Conservation (phyloP, 1,140 invertebrate genomes). For the Aphelinus certus region DNA sequence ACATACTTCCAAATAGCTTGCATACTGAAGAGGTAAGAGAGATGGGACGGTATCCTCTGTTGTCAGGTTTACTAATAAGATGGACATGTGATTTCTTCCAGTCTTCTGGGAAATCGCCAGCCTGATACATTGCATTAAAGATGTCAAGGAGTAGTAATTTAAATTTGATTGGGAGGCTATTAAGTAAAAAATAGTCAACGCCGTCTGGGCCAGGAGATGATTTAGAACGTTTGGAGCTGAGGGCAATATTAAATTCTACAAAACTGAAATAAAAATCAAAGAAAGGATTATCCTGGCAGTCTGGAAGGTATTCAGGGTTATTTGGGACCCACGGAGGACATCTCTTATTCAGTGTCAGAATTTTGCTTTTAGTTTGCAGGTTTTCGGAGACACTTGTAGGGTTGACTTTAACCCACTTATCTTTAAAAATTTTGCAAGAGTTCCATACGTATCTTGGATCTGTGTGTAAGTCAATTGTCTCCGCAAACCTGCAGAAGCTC, state of each 20-base stretch:
- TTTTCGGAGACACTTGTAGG: not conserved
- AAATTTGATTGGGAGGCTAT: constrained; percentile 8
- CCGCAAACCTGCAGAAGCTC: constrained; percentile 2
- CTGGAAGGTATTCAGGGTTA: not conserved
- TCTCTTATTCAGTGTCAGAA: not conserved
- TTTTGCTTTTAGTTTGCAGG: not conserved
- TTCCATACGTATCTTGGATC: not conserved
- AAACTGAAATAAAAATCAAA: not conserved
- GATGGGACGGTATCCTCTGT: constrained; percentile 8
- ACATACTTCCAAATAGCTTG: constrained; percentile 32
- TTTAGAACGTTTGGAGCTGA: not conserved
- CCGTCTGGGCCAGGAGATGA: constrained; percentile 9
- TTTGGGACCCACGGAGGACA: not conserved
- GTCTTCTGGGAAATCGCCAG: not conserved
- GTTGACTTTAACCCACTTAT: not conserved
- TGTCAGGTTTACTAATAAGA: constrained; percentile 19
- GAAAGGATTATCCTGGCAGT: constrained; percentile 8
- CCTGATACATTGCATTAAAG: constrained; percentile 25
- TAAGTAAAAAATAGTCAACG: constrained; percentile 7
- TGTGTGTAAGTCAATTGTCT: not conserved
- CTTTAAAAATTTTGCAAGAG: not conserved
- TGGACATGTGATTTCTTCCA: constrained; percentile 21
- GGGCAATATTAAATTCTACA: constrained; percentile 16
- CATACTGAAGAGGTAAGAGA: constrained; percentile 19
- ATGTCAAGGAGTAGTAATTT: constrained; percentile 27